Evolutionary conservation across 1,140 invertebrate species (phyloP).

Genomic region (Nasonia vitripennis): DNA sequence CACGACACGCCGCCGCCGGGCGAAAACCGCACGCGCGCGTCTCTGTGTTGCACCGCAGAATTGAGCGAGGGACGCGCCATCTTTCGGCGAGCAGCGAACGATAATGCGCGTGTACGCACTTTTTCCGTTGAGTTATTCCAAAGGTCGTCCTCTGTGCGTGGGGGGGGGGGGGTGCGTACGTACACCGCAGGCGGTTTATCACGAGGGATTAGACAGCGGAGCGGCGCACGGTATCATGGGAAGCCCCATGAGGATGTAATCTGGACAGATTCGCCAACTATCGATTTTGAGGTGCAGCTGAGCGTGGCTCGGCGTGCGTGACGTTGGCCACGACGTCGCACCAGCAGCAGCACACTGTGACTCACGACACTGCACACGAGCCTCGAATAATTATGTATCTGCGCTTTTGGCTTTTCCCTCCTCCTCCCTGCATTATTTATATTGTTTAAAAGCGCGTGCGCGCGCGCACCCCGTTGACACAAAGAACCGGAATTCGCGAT

Average conservation of each 20-base stretch:
- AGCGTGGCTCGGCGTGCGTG: constrained; percentile 57
- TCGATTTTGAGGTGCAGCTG: constrained; percentile 73
- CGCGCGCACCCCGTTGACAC: not conserved
- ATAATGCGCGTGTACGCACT: not conserved
- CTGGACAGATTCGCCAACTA: constrained; percentile 74
- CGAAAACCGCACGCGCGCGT: not conserved
- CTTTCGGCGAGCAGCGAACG: not conserved
- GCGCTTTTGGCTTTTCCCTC: constrained; percentile 5
- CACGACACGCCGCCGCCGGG: not conserved
- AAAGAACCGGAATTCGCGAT: constrained; percentile 22
- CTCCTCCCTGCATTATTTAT: not conserved
- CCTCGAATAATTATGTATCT: constrained; percentile 17
- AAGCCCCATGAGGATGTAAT: constrained; percentile 73
- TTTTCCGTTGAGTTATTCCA: not conserved
- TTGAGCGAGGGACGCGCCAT: not conserved
- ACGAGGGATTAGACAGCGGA: constrained; percentile 60
- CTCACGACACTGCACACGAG: constrained; percentile 49
- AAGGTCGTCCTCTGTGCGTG: not conserved
- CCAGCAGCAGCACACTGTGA: constrained; percentile 28
- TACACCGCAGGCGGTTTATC: constrained; percentile 56
- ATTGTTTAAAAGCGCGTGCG: not conserved
- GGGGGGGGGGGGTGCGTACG: not conserved
- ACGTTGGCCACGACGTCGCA: not conserved
- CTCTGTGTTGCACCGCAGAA: not conserved
- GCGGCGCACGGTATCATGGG: constrained; percentile 63